A percentile compares a stretch with the other conserved stretches of the same genome.
These are phyloP conservation scores for Anodontia alba DNA, from an alignment of 2,888 invertebrate genomes.

Conservation along the genomic window DNA sequence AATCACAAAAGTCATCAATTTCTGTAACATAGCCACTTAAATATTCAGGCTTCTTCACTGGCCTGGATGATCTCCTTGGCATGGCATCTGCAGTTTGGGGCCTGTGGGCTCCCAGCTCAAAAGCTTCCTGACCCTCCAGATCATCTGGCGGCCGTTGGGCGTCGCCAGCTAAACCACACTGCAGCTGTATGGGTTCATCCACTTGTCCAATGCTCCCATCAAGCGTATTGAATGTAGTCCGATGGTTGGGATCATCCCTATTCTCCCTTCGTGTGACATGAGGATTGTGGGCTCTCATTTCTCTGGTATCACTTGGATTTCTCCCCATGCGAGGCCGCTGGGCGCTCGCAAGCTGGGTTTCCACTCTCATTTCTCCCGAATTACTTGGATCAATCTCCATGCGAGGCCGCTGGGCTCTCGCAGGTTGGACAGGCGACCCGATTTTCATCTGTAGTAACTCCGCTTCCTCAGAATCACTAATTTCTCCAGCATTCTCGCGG, in stretches of 20 bases:
- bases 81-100: background rate
- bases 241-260: background rate
- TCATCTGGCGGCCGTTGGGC: constrained; percentile 7
- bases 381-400: background rate
- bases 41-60: background rate
- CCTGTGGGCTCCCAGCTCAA: background rate
- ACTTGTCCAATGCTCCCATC: background rate
- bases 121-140: background rate
- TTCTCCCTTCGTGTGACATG: background rate
- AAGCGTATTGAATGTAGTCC: background rate
- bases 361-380: background rate
- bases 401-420: constrained; percentile 11
- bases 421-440: background rate
- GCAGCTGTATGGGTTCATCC: background rate
- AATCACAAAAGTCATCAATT: background rate
- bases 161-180: background rate
- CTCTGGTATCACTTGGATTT: background rate
- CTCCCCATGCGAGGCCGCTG: constrained; percentile 1
- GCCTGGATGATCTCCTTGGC: background rate
- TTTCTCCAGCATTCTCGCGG: background rate
- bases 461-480: constrained; percentile 9
- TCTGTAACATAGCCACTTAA: background rate
- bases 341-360: constrained; percentile 9
- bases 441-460: background rate
- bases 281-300: constrained; percentile 1